Evolutionary conservation across 2,113 vertebrate species (phyloP).

Genomic region (Bostrychus sinensis): DNA sequence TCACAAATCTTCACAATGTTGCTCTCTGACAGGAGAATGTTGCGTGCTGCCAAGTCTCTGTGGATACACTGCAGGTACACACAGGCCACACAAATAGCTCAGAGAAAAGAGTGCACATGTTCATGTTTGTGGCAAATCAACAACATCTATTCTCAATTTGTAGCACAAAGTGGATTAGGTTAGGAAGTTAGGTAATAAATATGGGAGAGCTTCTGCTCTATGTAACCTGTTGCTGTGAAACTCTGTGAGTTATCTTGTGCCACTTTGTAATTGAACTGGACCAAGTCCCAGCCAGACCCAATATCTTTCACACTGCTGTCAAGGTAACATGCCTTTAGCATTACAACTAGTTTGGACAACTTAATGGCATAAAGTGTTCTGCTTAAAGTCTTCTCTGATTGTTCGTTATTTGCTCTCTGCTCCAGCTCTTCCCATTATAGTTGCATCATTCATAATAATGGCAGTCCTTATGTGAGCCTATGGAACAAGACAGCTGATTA

Average conservation of each 20-base stretch:
- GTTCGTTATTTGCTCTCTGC: conserved; percentile 1
- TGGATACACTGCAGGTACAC: conserved; percentile 87
- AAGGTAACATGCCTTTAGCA: not conserved
- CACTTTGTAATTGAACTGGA: conserved; percentile 25
- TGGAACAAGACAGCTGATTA: not conserved
- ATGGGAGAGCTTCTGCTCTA: not conserved
- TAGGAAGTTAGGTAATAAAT: not conserved
- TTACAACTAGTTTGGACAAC: conserved; percentile 8
- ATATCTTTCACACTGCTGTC: conserved; percentile 22
- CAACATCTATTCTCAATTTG: conserved; percentile 2
- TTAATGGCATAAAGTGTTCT: conserved; percentile 1
- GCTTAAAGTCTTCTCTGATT: not conserved
- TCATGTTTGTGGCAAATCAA: conserved; percentile 1
- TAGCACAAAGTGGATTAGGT: not conserved
- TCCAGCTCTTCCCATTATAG: conserved; percentile 4
- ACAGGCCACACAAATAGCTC: conserved; percentile 38
- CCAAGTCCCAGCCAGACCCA: conserved; percentile 16
- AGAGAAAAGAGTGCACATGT: conserved; percentile 6
- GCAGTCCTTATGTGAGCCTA: not conserved
- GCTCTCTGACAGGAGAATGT: conserved; percentile 95
- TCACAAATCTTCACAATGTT: conserved; percentile 99
- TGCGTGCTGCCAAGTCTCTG: conserved; percentile 96
- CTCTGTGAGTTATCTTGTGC: not conserved
- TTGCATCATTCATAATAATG: conserved; percentile 8
- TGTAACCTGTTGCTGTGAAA: conserved; percentile 10